These are phyloP conservation scores for Cygnus buccinator DNA, from an alignment of 2,113 vertebrate species.

Conservation along the genomic window DNA sequence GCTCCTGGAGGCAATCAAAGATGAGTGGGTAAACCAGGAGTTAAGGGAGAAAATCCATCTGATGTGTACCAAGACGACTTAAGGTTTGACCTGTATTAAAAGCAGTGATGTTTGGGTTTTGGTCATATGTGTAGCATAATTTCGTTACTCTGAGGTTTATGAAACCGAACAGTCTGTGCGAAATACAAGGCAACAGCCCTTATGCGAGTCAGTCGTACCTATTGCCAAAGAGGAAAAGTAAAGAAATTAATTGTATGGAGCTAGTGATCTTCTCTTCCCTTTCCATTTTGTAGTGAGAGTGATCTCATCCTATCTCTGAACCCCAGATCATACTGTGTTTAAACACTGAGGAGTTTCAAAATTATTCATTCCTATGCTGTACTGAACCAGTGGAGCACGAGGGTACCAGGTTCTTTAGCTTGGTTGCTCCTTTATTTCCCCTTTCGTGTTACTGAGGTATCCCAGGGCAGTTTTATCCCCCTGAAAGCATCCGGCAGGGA, in stretches of 20 bases:
- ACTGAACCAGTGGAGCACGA: background rate
- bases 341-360: background rate
- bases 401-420: background rate
- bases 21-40: accelerated
- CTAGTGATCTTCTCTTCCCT: accelerated
- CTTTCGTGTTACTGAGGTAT: background rate
- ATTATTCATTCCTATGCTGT: accelerated
- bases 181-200: background rate
- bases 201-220: accelerated
- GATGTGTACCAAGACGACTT: background rate
- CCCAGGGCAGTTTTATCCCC: background rate
- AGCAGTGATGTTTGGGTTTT: background rate
- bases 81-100: background rate
- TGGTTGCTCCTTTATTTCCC: accelerated
- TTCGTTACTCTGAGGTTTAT: background rate
- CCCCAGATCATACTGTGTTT: background rate
- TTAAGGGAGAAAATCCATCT: background rate
- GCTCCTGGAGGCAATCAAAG: background rate
- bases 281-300: background rate
- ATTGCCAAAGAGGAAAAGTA: accelerated
- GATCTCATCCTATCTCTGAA: no score
- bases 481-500: background rate
- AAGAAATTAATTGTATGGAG: accelerated
- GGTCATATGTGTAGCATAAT: background rate
- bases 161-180: background rate